phyloP scores from a whole-genome alignment of 2,113 vertebrate genomes.

The Ageneiosus marmoratus region DNA sequence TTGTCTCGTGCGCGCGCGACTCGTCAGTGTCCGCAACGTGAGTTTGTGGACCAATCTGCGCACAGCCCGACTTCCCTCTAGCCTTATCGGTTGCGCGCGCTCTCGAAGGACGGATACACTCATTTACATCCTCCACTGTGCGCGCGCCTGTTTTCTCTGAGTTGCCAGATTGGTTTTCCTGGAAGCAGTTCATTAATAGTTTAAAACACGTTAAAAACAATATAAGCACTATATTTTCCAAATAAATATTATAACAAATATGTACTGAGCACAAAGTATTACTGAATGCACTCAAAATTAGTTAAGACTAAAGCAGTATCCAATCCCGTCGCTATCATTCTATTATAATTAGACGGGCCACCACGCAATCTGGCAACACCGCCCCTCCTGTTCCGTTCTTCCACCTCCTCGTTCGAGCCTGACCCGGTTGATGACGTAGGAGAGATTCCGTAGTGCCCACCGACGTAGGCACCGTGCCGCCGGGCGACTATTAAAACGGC shows the following conservation, averaged over 20 bases:
- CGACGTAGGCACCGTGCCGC: conserved; percentile 71
- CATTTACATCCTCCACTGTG: conserved; percentile 30
- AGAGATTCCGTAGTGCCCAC: conserved; percentile 76
- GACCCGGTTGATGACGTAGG: conserved; percentile 75
- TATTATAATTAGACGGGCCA: too few relatives aligned
- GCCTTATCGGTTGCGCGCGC: conserved; percentile 44
- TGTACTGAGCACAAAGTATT: neutral
- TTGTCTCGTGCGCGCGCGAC: conserved; percentile 26
- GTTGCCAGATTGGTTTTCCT: conserved; percentile 9
- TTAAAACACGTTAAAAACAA: neutral
- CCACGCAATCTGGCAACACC: conserved; percentile 11
- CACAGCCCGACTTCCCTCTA: conserved; percentile 44
- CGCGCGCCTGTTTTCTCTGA: neutral
- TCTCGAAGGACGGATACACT: conserved; percentile 14
- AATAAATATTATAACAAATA: neutral
- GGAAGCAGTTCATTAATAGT: neutral
- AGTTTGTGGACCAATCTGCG: conserved; percentile 42
- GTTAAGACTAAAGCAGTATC: neutral
- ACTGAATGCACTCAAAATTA: neutral
- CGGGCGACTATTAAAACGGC: conserved; percentile 68
- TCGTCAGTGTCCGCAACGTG: conserved; percentile 3
- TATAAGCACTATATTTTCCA: neutral
- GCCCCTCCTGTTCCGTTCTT: conserved; percentile 60
- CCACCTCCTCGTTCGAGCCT: conserved; percentile 74
- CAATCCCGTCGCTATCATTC: neutral